Base-by-base conservation (phyloP, 1,140 invertebrate species). In the Oncopodura yosiiana region DNA sequence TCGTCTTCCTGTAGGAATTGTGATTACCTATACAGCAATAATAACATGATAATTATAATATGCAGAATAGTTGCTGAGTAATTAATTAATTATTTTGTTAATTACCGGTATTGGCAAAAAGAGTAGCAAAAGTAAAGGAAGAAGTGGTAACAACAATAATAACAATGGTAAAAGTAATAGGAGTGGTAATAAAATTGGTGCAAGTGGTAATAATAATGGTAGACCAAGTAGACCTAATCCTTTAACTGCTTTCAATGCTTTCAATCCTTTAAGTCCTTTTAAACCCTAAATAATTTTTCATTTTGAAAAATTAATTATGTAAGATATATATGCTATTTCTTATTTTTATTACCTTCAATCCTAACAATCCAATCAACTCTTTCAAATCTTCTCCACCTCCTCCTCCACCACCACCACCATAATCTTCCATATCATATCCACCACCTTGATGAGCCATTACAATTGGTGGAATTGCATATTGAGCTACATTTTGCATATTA, bases 211-310 rank as follows among this genome's bases (percentile, higher is more conserved):
- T 19, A 51, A 42, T 26, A 24, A 24, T 2, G 18, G 6, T 19
- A 51, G 36, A 11, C 29, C 49, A 24, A 42, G 26, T 14, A 51
- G 49, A 1, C 46, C 55, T 9, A 57, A 29, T 1, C 39, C 37
- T 37, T 49, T 49, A 8, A 52, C 6, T n/a, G 32, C 36, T 38
- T 58, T 58, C 0, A 56, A 16, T 16, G 26, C 46, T 32, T 56
- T 56, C 45, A 58, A 29, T 26, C 56, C 56, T 42, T 58, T 58
- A 3, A 58, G 21, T 18, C 56, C 56, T 39, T 56, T 49, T 2
- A 56, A 41, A 14, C 27, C 52, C 19, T n/a, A 41, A 45, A 9
- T 19, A 19, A 21, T 5, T 45, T 23, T 23, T 24, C 14, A 26
- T 11, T 18, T 27, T 45, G 4, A 9, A 9, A 18, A 45, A 16